Conservation (phyloP, 1,140 invertebrate species). For the Sipha flava region DNA sequence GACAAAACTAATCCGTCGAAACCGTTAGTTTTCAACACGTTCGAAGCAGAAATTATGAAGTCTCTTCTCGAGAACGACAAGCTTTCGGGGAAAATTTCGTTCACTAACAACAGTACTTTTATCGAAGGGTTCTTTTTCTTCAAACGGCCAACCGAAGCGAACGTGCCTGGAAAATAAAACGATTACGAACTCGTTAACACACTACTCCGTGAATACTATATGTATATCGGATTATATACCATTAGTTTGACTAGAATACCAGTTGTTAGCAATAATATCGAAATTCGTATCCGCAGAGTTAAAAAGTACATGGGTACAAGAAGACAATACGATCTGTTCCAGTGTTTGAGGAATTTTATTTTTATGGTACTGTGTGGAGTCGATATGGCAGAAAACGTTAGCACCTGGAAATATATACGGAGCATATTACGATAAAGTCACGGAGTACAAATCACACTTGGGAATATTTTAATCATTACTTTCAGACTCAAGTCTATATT, state of each 20-base stretch:
- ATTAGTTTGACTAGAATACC: not conserved
- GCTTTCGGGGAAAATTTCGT: not conserved
- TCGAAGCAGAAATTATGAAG: not conserved
- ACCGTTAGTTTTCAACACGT: not conserved
- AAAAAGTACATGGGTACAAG: not conserved
- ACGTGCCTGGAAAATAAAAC: not conserved
- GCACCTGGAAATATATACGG: not conserved
- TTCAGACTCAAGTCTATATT: not conserved
- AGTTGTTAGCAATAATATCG: not conserved
- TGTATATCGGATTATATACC: not conserved
- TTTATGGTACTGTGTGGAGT: not conserved
- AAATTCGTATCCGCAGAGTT: not conserved
- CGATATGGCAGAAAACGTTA: slow-evolving; percentile 1
- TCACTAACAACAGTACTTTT: not conserved
- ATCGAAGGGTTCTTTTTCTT: not conserved
- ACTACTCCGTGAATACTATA: no score
- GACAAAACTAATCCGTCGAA: slow-evolving; percentile 7
- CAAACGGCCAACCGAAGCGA: not conserved
- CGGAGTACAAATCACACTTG: no score
- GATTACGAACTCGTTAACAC: not conserved
- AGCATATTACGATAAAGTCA: no score
- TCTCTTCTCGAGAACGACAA: not conserved
- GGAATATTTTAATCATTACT: not conserved
- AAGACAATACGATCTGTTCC: not conserved
- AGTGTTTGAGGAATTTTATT: slow-evolving; percentile 11